A percentile compares a stretch with the other conserved stretches of the same genome.
Evolutionary conservation across 2,888 invertebrate species (phyloP).

Genomic region (Brenthis hecate): DNA sequence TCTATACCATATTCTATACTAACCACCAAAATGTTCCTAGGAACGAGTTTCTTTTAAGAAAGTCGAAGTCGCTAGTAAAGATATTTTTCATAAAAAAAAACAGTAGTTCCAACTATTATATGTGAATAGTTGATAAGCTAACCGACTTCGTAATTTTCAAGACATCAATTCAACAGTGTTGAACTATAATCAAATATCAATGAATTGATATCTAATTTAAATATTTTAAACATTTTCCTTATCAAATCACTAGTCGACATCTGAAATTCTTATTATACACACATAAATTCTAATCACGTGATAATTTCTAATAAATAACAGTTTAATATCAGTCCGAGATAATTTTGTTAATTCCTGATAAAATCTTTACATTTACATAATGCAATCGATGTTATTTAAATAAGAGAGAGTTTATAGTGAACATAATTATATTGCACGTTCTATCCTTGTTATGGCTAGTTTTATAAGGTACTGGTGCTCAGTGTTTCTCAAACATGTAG

Average conservation of each 20-base stretch:
- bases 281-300: constrained; percentile 10
- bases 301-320: constrained; percentile 16
- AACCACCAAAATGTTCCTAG: too few species aligned
- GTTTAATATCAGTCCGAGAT: not conserved
- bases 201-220: constrained; percentile 10
- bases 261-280: constrained; percentile 7
- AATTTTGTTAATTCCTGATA: constrained; percentile 20
- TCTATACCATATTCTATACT: too few species aligned
- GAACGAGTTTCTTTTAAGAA: too few species aligned
- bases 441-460: too few species aligned
- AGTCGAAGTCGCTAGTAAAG: too few species aligned
- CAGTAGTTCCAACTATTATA: too few species aligned
- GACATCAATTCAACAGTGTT: constrained; percentile 14
- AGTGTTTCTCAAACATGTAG: too few species aligned
- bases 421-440: not conserved
- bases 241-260: constrained; percentile 10
- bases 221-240: constrained; percentile 16
- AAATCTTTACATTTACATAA: constrained; percentile 12
- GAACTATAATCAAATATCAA: constrained; percentile 14
- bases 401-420: constrained; percentile 11
- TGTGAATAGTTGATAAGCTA: not conserved
- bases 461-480: too few species aligned
- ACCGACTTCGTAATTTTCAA: not conserved
- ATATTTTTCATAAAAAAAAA: too few species aligned
- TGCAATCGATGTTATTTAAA: constrained; percentile 4